Evolutionary conservation across 1,140 invertebrate species (phyloP).

Genomic region (Heliconius nattereri): DNA sequence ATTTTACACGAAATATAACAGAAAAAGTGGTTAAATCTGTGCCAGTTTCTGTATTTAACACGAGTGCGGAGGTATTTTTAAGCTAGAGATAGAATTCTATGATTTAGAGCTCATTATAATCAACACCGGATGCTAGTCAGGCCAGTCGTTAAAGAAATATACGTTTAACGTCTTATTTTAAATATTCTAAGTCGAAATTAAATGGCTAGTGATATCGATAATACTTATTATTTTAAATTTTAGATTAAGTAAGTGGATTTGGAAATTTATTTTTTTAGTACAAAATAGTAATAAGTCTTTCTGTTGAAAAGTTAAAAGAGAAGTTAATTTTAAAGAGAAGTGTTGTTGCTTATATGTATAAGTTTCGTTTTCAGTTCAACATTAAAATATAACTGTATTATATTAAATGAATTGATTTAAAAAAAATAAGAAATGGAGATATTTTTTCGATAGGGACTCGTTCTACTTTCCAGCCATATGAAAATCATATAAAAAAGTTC

Average conservation of each 20-base stretch:
- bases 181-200: slow-evolving; percentile 22
- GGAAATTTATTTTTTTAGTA: not conserved
- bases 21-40: slow-evolving; percentile 33
- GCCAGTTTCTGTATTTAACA: slow-evolving; percentile 34
- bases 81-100: slow-evolving; percentile 3
- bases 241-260: not conserved
- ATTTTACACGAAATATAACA: slow-evolving; percentile 25
- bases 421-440: no score
- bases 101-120: slow-evolving; percentile 42
- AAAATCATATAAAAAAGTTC: no score
- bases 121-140: slow-evolving; percentile 33
- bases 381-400: no score
- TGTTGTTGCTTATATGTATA: no score
- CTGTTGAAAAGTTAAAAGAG: no score
- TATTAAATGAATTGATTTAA: no score
- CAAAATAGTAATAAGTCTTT: no score
- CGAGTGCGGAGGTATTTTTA: slow-evolving; percentile 35
- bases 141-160: slow-evolving; percentile 38
- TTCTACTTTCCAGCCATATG: no score
- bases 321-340: no score
- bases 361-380: no score
- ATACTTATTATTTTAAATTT: not conserved
- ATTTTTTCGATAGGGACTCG: no score
- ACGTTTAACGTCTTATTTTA: slow-evolving; percentile 35
- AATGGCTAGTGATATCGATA: slow-evolving; percentile 16